Evolutionary conservation across 2,797 vertebrate species (phyloP).

Genomic region (Pachyuromys duprasi): DNA sequence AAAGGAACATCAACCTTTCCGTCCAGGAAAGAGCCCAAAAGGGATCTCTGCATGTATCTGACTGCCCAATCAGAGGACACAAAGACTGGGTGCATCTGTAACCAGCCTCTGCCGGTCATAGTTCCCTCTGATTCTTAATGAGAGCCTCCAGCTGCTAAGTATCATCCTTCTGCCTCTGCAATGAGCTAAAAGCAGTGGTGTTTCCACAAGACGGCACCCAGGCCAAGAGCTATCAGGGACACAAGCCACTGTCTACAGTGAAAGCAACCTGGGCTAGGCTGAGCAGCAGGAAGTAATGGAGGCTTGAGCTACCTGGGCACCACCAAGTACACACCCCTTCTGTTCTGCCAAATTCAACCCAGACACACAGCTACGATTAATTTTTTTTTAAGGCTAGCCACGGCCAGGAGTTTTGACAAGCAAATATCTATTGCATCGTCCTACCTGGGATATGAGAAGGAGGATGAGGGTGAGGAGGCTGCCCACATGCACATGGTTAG

Average conservation of each 20-base stretch:
- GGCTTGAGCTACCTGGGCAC: not conserved
- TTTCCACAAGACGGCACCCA: slow-evolving; percentile 73
- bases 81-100: slow-evolving; percentile 20
- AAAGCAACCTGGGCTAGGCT: slow-evolving; percentile 51
- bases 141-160: slow-evolving; percentile 63
- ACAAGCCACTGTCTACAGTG: slow-evolving; percentile 51
- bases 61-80: slow-evolving; percentile 47
- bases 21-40: not conserved
- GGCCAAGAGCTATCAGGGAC: slow-evolving; percentile 50
- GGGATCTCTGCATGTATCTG: slow-evolving; percentile 34
- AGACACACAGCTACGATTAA: not conserved
- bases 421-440: slow-evolving; percentile 23
- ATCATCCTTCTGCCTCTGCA: slow-evolving; percentile 41
- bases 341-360: slow-evolving; percentile 63
- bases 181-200: slow-evolving; percentile 56
- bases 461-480: not conserved
- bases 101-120: not conserved
- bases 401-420: slow-evolving; percentile 52
- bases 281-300: slow-evolving; percentile 28
- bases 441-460: not conserved
- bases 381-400: not conserved
- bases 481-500: not conserved
- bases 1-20: slow-evolving; percentile 58
- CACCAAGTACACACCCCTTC: slow-evolving; percentile 42
- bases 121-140: slow-evolving; percentile 70